Evolutionary conservation across 2,888 invertebrate species (phyloP).

Genomic region (Caenorhabditis sp.): DNA sequence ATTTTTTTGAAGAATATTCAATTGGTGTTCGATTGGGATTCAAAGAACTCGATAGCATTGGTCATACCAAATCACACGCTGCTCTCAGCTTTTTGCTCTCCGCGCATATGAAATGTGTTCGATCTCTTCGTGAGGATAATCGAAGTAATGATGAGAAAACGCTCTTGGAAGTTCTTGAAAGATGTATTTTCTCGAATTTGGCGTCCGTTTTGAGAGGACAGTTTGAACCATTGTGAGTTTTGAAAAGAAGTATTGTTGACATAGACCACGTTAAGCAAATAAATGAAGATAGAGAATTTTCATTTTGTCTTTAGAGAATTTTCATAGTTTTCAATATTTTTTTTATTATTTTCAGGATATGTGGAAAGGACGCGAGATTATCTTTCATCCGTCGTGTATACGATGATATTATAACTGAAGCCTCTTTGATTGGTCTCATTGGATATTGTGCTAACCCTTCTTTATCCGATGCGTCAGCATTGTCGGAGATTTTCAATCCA

Average conservation of each 20-base stretch:
- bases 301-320: background rate
- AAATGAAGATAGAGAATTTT: background rate
- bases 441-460: background rate
- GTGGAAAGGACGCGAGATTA: background rate
- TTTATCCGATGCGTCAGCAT: background rate
- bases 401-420: conserved; percentile 17
- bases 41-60: conserved; percentile 15
- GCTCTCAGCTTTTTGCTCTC: conserved; percentile 1
- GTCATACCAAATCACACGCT: conserved; percentile 2
- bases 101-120: background rate
- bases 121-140: background rate
- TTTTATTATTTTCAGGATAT: background rate
- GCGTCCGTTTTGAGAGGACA: background rate
- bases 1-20: conserved; percentile 10
- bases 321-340: background rate
- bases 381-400: conserved; percentile 7
- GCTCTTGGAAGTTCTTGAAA: background rate
- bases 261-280: background rate
- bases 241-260: background rate
- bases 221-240: conserved; percentile 4
- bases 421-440: conserved; percentile 7
- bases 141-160: background rate
- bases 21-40: conserved; percentile 17
- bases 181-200: background rate
- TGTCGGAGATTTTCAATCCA: conserved; percentile 36